phyloP scores from a whole-genome alignment of 2,888 invertebrate genomes.

The Malacosoma neustria region DNA sequence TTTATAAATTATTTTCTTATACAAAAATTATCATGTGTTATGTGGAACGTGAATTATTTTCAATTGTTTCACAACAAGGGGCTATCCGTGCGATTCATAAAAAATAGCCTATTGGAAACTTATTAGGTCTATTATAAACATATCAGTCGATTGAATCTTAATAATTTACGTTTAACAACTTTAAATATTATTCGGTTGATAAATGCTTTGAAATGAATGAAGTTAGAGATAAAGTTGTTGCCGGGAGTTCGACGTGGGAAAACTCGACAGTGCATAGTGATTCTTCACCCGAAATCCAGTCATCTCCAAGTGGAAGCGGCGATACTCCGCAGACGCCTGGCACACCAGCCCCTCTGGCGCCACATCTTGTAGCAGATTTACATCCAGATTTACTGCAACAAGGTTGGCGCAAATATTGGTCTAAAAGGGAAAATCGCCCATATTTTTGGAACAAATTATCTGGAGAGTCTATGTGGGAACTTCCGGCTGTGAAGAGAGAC shows the following conservation, averaged over 20 bases:
- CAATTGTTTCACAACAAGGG: slow-evolving; percentile 36
- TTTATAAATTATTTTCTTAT: slow-evolving; percentile 15
- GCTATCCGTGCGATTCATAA: slow-evolving; percentile 51
- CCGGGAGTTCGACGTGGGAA: slow-evolving; percentile 66
- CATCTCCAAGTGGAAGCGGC: slow-evolving; percentile 56
- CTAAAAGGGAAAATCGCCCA: slow-evolving; percentile 93
- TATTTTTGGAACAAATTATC: slow-evolving; percentile 98
- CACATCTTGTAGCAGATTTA: slow-evolving; percentile 59
- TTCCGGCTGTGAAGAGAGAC: slow-evolving; percentile 87
- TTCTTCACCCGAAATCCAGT: slow-evolving; percentile 59
- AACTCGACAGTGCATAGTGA: slow-evolving; percentile 49
- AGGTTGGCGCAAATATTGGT: slow-evolving; percentile 98
- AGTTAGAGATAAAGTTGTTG: slow-evolving; percentile 68
- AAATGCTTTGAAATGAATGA: slow-evolving; percentile 59
- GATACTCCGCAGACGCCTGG: slow-evolving; percentile 76
- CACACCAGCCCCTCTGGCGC: slow-evolving; percentile 68
- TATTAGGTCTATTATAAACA: slow-evolving; percentile 24
- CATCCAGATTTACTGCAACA: slow-evolving; percentile 79
- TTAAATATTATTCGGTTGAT: slow-evolving; percentile 8
- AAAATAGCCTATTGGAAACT: slow-evolving; percentile 45
- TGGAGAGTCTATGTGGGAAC: slow-evolving; percentile 97
- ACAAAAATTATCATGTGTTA: slow-evolving; percentile 26
- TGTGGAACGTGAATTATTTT: slow-evolving; percentile 26
- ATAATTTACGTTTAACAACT: slow-evolving; percentile 7
- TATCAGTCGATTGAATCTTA: slow-evolving; percentile 4